Percentiles rank a stretch among this genome's conserved stretches.
Evolutionary conservation across 2,888 invertebrate species (phyloP).

Genomic region (Ypsolopha scabrella): DNA sequence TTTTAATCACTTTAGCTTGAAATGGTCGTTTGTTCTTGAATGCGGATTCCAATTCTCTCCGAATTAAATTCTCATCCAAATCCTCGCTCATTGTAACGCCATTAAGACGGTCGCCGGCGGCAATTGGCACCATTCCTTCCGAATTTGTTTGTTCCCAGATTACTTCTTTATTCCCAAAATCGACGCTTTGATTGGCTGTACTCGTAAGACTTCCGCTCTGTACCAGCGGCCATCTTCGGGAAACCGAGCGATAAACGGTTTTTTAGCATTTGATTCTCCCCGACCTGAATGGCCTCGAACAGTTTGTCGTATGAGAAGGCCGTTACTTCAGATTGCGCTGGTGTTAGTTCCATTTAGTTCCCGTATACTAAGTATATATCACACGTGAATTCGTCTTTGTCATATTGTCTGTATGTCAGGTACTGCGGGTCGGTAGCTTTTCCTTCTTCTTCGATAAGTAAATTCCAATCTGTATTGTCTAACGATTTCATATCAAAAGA

Average conservation of each 20-base stretch:
- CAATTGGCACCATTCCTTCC: conserved; percentile 52
- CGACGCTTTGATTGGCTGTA: conserved; percentile 65
- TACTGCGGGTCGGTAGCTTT: conserved; percentile 17
- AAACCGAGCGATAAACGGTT: conserved; percentile 74
- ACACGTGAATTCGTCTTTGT: conserved; percentile 32
- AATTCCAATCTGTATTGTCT: conserved; percentile 37
- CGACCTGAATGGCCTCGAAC: conserved; percentile 61
- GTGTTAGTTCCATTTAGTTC: conserved; percentile 9
- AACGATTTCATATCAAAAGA: conserved; percentile 24
- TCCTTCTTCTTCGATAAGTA: conserved; percentile 30
- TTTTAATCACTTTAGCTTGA: conserved; percentile 30
- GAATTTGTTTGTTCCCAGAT: conserved; percentile 63
- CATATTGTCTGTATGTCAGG: conserved; percentile 24
- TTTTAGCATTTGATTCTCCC: conserved; percentile 46
- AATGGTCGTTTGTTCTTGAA: conserved; percentile 45
- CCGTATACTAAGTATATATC: conserved; percentile 40
- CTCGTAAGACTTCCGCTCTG: conserved; percentile 73
- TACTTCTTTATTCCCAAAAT: conserved; percentile 77
- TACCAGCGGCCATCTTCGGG: conserved; percentile 77
- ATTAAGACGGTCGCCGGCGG: conserved; percentile 61
- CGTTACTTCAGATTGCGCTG: conserved; percentile 27
- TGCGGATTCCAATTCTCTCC: conserved; percentile 28
- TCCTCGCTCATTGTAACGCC: conserved; percentile 38
- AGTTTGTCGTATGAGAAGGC: conserved; percentile 54
- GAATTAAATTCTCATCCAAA: conserved; percentile 28